A percentile compares a stretch with the other conserved stretches of the same genome.
These are phyloP conservation scores for Brachionus sp. DNA, from an alignment of 1,140 invertebrate genomes.

Conservation along the genomic window DNA sequence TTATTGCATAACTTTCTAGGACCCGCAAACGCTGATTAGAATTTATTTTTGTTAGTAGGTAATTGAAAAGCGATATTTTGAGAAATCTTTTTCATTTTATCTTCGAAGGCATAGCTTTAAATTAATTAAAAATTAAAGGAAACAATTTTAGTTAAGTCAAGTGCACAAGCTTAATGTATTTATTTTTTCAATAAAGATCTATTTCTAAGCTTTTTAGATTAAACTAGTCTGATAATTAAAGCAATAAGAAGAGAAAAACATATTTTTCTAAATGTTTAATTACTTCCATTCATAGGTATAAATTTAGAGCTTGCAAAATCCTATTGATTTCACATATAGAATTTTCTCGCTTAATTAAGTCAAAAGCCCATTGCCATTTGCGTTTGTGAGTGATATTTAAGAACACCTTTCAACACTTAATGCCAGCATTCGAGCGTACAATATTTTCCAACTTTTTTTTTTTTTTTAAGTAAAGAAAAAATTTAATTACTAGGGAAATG, in stretches of 20 bases:
- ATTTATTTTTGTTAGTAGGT: background rate
- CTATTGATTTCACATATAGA: background rate
- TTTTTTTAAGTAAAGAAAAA: background rate
- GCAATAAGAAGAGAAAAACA: background rate
- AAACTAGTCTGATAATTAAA: background rate
- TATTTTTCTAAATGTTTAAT: background rate
- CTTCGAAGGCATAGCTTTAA: background rate
- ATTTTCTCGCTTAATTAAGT: background rate
- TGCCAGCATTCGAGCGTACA: background rate
- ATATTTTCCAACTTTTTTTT: background rate
- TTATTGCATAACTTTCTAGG: background rate
- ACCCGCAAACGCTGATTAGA: background rate
- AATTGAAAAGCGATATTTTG: background rate
- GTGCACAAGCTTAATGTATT: background rate
- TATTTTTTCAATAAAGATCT: background rate
- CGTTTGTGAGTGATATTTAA: background rate
- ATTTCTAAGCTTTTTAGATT: background rate
- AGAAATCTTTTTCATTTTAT: background rate
- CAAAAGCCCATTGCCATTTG: background rate
- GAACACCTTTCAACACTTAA: background rate
- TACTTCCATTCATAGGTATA: background rate
- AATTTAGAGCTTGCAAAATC: background rate
- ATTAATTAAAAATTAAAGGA: background rate
- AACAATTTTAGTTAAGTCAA: background rate
- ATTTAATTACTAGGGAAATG: constrained; percentile 55